Conservation (phyloP, 1,140 invertebrate genomes). For the Drosophila navojoa region DNA sequence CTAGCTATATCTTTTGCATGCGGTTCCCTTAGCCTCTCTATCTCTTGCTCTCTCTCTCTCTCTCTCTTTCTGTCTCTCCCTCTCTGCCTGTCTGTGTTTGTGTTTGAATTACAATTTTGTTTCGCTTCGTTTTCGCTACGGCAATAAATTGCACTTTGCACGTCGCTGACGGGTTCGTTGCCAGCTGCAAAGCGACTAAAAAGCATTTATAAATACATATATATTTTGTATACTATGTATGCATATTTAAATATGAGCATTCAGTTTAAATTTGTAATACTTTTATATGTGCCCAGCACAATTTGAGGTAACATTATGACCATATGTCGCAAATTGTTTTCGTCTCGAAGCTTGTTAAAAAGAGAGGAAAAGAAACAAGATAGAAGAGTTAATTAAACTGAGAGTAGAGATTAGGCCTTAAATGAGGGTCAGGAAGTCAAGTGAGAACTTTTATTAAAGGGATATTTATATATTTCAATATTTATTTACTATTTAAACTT, state of each 20-base stretch:
- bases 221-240: conserved; percentile 7
- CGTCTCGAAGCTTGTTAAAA: too few species aligned
- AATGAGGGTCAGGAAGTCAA: background rate
- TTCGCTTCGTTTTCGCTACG: conserved; percentile 58
- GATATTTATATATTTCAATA: too few species aligned
- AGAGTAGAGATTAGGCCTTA: background rate
- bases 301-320: conserved; percentile 12
- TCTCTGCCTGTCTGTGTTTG: conserved; percentile 7
- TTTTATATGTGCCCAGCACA: conserved; percentile 13
- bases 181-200: conserved; percentile 42
- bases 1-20: conserved; percentile 49
- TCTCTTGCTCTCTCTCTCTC: background rate
- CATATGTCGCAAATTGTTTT: conserved; percentile 5
- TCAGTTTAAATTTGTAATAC: conserved; percentile 13
- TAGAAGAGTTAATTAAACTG: background rate
- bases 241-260: conserved; percentile 13
- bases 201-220: conserved; percentile 22
- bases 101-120: conserved; percentile 74
- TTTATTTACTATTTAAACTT: too few species aligned
- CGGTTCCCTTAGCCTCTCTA: background rate
- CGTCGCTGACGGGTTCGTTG: conserved; percentile 66
- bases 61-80: background rate
- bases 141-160: conserved; percentile 73
- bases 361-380: background rate
- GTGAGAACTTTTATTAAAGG: too few species aligned